These are phyloP conservation scores for Telmatherina bonti DNA, from an alignment of 2,797 vertebrate species.

Conservation along the genomic window DNA sequence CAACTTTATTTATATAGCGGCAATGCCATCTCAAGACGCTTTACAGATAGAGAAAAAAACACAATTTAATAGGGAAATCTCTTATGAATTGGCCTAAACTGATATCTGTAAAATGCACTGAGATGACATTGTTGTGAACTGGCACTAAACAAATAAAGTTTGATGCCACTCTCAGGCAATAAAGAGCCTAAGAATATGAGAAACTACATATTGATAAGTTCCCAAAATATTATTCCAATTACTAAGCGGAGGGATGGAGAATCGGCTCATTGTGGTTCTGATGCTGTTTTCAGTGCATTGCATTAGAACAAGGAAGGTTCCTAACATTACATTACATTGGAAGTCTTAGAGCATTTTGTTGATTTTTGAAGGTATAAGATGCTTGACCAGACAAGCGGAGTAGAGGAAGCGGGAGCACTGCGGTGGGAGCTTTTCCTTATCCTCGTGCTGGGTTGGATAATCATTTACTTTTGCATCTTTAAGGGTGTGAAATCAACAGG, in stretches of 20 bases:
- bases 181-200: background rate
- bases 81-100: too few relatives aligned
- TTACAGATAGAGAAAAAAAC: too few relatives aligned
- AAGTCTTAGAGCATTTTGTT: background rate
- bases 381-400: constrained; percentile 77
- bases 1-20: too few relatives aligned
- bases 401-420: constrained; percentile 76
- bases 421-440: constrained; percentile 83
- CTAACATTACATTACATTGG: too few relatives aligned
- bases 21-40: too few relatives aligned
- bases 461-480: constrained; percentile 86
- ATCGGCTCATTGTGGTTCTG: background rate
- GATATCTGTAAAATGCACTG: too few relatives aligned
- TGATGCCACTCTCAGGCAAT: constrained; percentile 3
- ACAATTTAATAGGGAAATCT: too few relatives aligned
- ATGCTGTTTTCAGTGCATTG: background rate
- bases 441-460: constrained; percentile 82
- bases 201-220: background rate
- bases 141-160: too few relatives aligned
- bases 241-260: background rate
- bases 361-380: constrained; percentile 74
- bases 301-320: background rate
- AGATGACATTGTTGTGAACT: too few relatives aligned
- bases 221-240: background rate
- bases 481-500: constrained; percentile 86